Conservation (phyloP, 2,797 vertebrate genomes). For the Loriculus beryllinus region DNA sequence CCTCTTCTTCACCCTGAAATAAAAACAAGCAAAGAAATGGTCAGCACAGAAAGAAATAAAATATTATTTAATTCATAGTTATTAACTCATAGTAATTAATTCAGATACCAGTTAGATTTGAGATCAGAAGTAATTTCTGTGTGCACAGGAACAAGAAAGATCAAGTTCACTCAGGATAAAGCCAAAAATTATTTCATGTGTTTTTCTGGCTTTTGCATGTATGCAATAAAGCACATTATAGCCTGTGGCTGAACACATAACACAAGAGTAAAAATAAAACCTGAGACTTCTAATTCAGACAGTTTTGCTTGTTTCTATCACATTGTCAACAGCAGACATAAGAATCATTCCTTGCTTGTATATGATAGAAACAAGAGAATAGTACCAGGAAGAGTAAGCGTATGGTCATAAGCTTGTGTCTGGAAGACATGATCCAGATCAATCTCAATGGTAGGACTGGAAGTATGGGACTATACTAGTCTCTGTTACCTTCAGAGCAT, state of each 20-base stretch:
- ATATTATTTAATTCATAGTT: neutral
- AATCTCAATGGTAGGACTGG: neutral
- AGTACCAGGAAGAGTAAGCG: neutral
- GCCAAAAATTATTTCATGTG: neutral
- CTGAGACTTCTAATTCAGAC: neutral
- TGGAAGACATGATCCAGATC: neutral
- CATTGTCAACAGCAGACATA: neutral
- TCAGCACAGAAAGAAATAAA: neutral
- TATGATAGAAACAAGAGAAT: fast-evolving
- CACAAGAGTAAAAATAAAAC: neutral
- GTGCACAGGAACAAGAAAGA: neutral
- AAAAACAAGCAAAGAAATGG: neutral
- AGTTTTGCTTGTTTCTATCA: neutral
- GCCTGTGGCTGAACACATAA: neutral
- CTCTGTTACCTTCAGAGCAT: constrained; percentile 78
- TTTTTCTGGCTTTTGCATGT: neutral
- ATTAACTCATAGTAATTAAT: neutral
- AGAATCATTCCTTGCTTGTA: neutral
- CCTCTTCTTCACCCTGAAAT: constrained; percentile 62
- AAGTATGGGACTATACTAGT: neutral
- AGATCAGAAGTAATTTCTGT: neutral
- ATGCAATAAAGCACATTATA: neutral
- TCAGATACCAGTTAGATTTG: neutral
- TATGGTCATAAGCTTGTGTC: neutral
- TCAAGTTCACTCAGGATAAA: neutral